These are phyloP conservation scores for Drosophila kurseongensis DNA, from an alignment of 1,140 invertebrate genomes.

Conservation along the genomic window DNA sequence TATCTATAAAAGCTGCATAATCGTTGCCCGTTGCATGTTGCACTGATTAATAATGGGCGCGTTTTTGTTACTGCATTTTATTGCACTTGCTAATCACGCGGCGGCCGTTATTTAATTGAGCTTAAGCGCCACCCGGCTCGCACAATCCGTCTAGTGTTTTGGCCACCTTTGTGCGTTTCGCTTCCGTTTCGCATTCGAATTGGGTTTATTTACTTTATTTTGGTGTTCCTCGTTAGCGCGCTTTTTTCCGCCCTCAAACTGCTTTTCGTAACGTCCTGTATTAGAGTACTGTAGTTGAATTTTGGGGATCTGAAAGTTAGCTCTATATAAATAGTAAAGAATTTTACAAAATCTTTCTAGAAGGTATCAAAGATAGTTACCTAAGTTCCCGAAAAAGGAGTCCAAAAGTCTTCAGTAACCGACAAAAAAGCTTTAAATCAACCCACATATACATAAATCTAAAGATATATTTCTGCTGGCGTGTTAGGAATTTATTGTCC, in stretches of 20 bases:
- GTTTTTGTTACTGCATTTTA: slow-evolving; percentile 57
- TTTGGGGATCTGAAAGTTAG: background rate
- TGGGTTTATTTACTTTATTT: slow-evolving; percentile 5
- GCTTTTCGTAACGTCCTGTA: background rate
- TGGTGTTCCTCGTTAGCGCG: slow-evolving; percentile 18
- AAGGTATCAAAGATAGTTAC: background rate
- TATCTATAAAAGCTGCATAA: slow-evolving; percentile 65
- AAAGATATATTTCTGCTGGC: no score
- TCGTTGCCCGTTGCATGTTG: slow-evolving; percentile 63
- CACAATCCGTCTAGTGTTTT: slow-evolving; percentile 42
- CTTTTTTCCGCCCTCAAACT: slow-evolving; percentile 1
- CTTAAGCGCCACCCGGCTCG: slow-evolving; percentile 64
- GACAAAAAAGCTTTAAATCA: no score
- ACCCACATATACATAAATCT: no score
- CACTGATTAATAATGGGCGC: slow-evolving; percentile 49
- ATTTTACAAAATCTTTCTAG: no score
- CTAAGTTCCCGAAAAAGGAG: no score
- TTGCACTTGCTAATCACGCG: slow-evolving; percentile 76
- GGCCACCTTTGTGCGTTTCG: slow-evolving; percentile 26
- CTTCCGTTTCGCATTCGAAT: slow-evolving; percentile 35
- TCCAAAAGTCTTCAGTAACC: no score
- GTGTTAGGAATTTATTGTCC: no score
- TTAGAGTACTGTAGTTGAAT: background rate
- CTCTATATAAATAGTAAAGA: background rate
- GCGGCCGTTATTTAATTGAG: slow-evolving; percentile 73